phyloP scores from a whole-genome alignment of 1,140 invertebrate genomes.

The Drosophila nigrodunni region DNA sequence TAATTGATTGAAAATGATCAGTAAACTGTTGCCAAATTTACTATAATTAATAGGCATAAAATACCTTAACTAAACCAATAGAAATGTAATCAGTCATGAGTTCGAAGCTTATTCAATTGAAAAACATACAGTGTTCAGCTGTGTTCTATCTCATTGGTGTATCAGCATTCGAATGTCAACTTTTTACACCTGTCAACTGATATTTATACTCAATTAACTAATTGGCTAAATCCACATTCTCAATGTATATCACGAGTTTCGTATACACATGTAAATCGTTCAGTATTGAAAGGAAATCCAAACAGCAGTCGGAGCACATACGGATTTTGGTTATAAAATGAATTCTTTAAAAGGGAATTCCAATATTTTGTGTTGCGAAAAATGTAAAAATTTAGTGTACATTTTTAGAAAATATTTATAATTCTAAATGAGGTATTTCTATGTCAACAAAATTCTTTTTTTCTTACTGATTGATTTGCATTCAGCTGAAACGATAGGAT shows the following conservation, averaged over 20 bases:
- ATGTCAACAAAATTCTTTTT: no score
- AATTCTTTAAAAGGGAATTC: neutral
- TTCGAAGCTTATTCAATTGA: neutral
- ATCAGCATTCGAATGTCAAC: conserved; percentile 17
- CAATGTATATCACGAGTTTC: conserved; percentile 62
- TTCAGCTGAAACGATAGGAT: no score
- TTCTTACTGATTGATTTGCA: no score
- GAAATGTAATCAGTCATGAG: neutral
- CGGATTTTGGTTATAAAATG: conserved; percentile 23
- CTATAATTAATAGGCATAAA: conserved; percentile 18
- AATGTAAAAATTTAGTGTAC: no score
- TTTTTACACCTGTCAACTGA: conserved; percentile 23
- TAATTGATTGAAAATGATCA: conserved; percentile 27
- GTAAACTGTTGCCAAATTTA: conserved; percentile 5
- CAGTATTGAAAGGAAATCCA: conserved; percentile 28
- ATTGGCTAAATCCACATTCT: conserved; percentile 37
- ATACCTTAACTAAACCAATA: neutral
- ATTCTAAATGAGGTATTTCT: no score
- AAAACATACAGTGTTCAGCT: conserved; percentile 6
- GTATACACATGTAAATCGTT: conserved; percentile 53
- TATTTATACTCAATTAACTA: conserved; percentile 28
- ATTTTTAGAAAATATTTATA: no score
- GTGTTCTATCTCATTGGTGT: conserved; percentile 9
- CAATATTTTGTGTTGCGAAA: neutral
- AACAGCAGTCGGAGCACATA: conserved; percentile 1